A percentile compares a stretch with the other conserved stretches of the same genome.
phyloP scores from a whole-genome alignment of 2,113 vertebrate genomes.

The Riparia riparia region DNA sequence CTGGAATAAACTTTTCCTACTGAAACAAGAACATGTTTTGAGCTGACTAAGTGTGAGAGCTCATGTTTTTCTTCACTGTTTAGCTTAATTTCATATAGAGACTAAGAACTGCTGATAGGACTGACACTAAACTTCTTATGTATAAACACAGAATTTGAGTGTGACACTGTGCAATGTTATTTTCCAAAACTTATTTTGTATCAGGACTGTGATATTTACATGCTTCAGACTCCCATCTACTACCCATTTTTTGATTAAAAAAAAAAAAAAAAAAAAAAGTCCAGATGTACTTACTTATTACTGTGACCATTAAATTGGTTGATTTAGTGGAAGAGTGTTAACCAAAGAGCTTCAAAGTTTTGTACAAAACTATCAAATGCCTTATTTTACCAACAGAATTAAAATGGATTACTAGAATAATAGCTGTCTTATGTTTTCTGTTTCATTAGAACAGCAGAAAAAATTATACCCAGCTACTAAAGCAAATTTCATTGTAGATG shows the following conservation, averaged over 20 bases:
- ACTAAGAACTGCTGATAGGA: not conserved
- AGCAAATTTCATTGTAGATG: not conserved
- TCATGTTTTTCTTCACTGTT: not conserved
- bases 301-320: not conserved
- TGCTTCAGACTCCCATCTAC: not conserved
- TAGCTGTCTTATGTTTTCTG: not conserved
- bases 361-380: not conserved
- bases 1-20: not conserved
- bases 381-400: not conserved
- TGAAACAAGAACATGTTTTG: not conserved
- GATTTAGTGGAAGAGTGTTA: not conserved
- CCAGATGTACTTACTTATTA: not conserved
- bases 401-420: not conserved
- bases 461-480: not conserved
- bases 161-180: not conserved
- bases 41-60: not conserved
- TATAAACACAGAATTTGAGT: not conserved
- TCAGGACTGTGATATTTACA: not conserved
- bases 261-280: not conserved
- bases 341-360: not conserved
- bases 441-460: not conserved
- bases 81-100: not conserved
- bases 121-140: not conserved
- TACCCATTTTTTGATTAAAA: not conserved
- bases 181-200: not conserved